Evolutionary conservation across 1,140 invertebrate genomes (phyloP).

Genomic region (Agraylea sexmaculata): DNA sequence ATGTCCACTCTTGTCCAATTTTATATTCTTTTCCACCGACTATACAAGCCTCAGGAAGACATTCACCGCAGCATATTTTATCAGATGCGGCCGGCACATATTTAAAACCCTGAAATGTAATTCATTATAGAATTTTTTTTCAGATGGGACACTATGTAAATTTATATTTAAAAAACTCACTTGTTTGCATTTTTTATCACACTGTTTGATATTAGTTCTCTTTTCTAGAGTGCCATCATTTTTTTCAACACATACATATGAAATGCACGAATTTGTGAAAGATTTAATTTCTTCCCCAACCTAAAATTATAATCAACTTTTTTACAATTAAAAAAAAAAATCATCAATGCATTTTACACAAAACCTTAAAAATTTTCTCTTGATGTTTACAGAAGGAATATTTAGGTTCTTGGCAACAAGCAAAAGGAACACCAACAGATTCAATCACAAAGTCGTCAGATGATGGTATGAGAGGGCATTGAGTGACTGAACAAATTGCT

Average conservation of each 20-base stretch:
- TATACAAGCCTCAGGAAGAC: constrained; percentile 48
- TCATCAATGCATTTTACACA: constrained; percentile 1
- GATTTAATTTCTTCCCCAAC: constrained; percentile 46
- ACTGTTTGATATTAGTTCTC: constrained; percentile 31
- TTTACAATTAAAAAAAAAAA: constrained; percentile 8
- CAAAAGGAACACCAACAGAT: constrained; percentile 34
- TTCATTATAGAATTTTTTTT: constrained; percentile 3
- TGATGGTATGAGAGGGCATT: constrained; percentile 32
- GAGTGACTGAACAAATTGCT: constrained; percentile 29
- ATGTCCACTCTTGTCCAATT: constrained; percentile 44
- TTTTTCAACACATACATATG: constrained; percentile 36
- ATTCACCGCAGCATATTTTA: constrained; percentile 51
- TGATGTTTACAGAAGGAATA: constrained; percentile 48
- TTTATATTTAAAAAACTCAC: constrained; percentile 1
- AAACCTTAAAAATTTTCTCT: constrained; percentile 40
- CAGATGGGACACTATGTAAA: neutral
- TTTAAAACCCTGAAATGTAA: constrained; percentile 15
- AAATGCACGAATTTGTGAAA: constrained; percentile 40
- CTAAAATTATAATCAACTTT: constrained; percentile 22
- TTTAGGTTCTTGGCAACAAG: constrained; percentile 49
- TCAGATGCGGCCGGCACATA: constrained; percentile 11
- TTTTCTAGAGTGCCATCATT: constrained; percentile 33
- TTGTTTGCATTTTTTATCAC: constrained; percentile 25
- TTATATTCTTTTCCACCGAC: constrained; percentile 36
- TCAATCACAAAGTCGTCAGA: constrained; percentile 44